These are phyloP conservation scores for Lepas anatifera DNA, from an alignment of 2,888 invertebrate species.

Conservation along the genomic window DNA sequence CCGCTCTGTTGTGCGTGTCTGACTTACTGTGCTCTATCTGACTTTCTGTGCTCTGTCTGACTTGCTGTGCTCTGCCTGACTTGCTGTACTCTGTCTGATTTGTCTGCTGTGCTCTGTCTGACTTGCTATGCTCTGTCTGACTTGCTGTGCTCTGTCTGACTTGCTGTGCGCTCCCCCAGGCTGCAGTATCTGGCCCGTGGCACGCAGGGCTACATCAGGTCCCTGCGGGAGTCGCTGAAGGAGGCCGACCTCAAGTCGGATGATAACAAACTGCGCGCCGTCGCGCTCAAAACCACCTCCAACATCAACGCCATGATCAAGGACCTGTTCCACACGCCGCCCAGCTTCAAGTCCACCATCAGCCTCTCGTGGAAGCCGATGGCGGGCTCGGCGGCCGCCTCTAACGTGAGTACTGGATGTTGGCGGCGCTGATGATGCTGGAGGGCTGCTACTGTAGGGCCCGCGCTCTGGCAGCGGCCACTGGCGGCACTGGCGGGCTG, in stretches of 20 bases:
- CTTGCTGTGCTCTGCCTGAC: background rate
- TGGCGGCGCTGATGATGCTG: too few relatives aligned
- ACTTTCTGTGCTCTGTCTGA: too few relatives aligned
- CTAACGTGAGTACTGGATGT: too few relatives aligned
- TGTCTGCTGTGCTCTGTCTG: too few relatives aligned
- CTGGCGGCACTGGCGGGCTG: too few relatives aligned
- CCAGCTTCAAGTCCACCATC: slow-evolving; percentile 74
- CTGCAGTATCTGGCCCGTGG: slow-evolving; percentile 85
- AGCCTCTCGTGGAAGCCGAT: slow-evolving; percentile 58
- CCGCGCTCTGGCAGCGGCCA: too few relatives aligned
- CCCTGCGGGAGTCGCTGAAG: slow-evolving; percentile 48
- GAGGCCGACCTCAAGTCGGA: slow-evolving; percentile 60
- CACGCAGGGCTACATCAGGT: slow-evolving; percentile 72
- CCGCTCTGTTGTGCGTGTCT: too few relatives aligned
- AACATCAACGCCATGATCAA: slow-evolving; percentile 86
- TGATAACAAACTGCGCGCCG: slow-evolving; percentile 47
- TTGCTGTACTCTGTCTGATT: background rate
- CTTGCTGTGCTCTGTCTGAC: background rate
- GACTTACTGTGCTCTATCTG: too few relatives aligned
- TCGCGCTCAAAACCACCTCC: slow-evolving; percentile 76
- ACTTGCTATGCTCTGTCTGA: too few relatives aligned
- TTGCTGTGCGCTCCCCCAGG: slow-evolving; percentile 34
- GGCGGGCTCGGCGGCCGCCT: slow-evolving; percentile 26
- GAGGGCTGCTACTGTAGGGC: too few relatives aligned
- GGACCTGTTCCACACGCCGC: slow-evolving; percentile 87